phyloP scores from a whole-genome alignment of 2,113 vertebrate genomes.

The Gadus chalcogrammus region DNA sequence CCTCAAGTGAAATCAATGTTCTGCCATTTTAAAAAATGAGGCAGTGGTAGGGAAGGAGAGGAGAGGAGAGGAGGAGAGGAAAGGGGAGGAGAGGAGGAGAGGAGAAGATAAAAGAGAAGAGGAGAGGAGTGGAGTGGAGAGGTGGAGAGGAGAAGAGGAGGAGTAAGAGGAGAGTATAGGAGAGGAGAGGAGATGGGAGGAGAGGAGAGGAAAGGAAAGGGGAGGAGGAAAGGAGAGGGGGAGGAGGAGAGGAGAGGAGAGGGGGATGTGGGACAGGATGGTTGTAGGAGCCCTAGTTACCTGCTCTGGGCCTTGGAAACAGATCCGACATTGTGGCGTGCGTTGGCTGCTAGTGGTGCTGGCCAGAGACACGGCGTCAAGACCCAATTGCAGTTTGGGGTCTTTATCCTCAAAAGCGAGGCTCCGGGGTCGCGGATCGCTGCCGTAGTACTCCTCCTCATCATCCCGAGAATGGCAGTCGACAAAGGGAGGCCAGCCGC shows the following conservation, averaged over 20 bases:
- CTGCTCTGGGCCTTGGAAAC: conserved; percentile 92
- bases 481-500: conserved; percentile 83
- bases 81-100: no score
- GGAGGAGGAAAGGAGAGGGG: neutral
- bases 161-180: conserved; percentile 1
- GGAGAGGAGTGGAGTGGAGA: neutral
- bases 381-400: conserved; percentile 77
- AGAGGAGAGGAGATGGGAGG: conserved; percentile 1
- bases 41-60: conserved; percentile 17
- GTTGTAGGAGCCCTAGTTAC: conserved; percentile 60
- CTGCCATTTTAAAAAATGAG: conserved; percentile 6
- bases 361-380: conserved; percentile 86
- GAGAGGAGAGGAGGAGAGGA: neutral
- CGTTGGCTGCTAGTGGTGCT: conserved; percentile 85
- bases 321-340: conserved; percentile 90
- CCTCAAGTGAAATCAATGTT: conserved; percentile 5
- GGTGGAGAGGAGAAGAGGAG: no score
- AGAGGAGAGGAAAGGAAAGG: neutral
- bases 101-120: neutral
- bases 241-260: conserved; percentile 2
- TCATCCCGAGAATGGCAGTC: conserved; percentile 79
- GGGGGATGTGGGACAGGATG: conserved; percentile 23
- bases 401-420: conserved; percentile 81
- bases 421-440: conserved; percentile 78
- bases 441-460: conserved; percentile 85